These are phyloP conservation scores for Odontocerum albicorne DNA, from an alignment of 2,888 invertebrate genomes.

Conservation along the genomic window DNA sequence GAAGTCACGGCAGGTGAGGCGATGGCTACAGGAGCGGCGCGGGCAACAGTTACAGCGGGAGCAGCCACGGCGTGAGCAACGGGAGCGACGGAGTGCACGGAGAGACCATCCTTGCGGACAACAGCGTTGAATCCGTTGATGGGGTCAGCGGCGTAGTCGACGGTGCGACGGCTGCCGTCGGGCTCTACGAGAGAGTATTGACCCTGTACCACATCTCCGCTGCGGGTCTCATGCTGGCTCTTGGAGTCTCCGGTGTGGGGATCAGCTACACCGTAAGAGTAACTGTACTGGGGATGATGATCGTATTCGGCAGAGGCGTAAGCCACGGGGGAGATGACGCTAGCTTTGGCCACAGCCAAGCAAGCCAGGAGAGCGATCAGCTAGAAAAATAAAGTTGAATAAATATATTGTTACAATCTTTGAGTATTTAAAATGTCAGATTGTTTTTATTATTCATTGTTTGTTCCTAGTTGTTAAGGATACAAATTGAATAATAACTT, in stretches of 20 bases:
- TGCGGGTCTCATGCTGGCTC: conserved; percentile 56
- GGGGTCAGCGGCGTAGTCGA: conserved; percentile 58
- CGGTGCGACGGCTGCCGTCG: conserved; percentile 57
- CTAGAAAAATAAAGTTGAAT: conserved; percentile 42
- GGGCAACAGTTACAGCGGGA: conserved; percentile 8
- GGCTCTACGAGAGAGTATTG: conserved; percentile 58
- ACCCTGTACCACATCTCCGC: conserved; percentile 54
- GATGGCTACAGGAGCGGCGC: conserved; percentile 17
- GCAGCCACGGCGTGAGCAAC: conserved; percentile 17
- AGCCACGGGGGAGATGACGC: conserved; percentile 42
- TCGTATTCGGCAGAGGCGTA: conserved; percentile 41
- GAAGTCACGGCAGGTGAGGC: conserved; percentile 38
- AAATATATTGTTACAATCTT: background rate
- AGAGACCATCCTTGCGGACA: conserved; percentile 42
- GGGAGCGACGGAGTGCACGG: conserved; percentile 28
- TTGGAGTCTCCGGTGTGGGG: conserved; percentile 59
- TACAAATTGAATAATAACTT: background rate
- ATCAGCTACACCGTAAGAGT: conserved; percentile 58
- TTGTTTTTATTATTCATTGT: background rate
- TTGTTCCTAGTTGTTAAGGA: background rate
- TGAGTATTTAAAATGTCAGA: background rate
- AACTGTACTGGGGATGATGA: conserved; percentile 45
- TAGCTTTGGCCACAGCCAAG: conserved; percentile 46
- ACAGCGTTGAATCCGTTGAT: conserved; percentile 45
- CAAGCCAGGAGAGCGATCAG: conserved; percentile 48